Evolutionary conservation across 2,888 invertebrate species (phyloP).

Genomic region (Gymnosoma rotundatum): DNA sequence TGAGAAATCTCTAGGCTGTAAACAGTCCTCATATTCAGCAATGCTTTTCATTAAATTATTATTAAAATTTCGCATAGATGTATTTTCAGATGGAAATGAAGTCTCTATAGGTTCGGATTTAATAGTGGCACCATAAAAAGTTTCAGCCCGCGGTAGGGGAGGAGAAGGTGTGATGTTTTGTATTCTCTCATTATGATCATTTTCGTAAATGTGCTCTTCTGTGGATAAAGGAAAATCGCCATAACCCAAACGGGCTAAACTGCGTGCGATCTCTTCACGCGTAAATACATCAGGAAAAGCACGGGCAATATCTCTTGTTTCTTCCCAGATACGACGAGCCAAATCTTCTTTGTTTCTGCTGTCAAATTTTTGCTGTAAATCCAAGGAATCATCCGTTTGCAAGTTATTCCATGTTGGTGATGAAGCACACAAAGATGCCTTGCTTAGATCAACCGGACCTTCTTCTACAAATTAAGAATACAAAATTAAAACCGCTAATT

Average conservation of each 20-base stretch:
- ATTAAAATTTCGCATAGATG: conserved; percentile 76
- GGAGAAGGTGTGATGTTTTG: conserved; percentile 44
- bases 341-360: conserved; percentile 78
- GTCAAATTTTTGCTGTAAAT: conserved; percentile 60
- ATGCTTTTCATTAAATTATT: conserved; percentile 77
- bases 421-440: conserved; percentile 19
- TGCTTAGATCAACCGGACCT: conserved; percentile 80
- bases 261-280: conserved; percentile 80
- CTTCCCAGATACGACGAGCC: conserved; percentile 79
- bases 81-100: conserved; percentile 40
- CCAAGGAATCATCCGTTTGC: background rate
- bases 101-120: conserved; percentile 72
- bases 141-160: conserved; percentile 57
- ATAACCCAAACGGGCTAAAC: conserved; percentile 78
- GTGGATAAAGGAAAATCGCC: conserved; percentile 77
- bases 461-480: conserved; percentile 74
- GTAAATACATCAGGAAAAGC: conserved; percentile 81
- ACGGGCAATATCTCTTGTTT: conserved; percentile 79
- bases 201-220: conserved; percentile 66
- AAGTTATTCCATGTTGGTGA: conserved; percentile 21
- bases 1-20: conserved; percentile 73
- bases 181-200: conserved; percentile 61
- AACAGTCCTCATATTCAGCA: conserved; percentile 79
- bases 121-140: conserved; percentile 53
- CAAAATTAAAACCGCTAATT: background rate